Conservation (phyloP, 1,140 invertebrate species). For the Rhopalosiphum padi region DNA sequence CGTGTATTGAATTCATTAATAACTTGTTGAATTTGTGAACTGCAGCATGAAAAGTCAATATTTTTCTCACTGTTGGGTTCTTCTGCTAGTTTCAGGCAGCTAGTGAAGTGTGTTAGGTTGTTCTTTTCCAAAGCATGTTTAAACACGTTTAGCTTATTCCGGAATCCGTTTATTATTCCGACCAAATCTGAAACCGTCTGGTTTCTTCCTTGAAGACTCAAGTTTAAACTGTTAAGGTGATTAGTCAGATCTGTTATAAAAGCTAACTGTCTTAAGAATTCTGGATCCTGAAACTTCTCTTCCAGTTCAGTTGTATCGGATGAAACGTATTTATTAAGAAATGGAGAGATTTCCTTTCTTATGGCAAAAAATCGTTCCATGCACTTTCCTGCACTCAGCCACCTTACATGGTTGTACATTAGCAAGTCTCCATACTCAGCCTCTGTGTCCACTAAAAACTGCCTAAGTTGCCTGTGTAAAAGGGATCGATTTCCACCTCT, state of each 20-base stretch:
- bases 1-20: conserved; percentile 9
- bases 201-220: conserved; percentile 18
- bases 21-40: conserved; percentile 24
- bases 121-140: conserved; percentile 31
- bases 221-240: conserved; percentile 10
- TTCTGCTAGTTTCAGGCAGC: conserved; percentile 14
- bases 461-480: conserved; percentile 50
- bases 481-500: conserved; percentile 57
- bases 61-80: not conserved
- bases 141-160: conserved; percentile 30
- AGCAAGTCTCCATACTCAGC: conserved; percentile 54
- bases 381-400: conserved; percentile 49
- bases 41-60: conserved; percentile 23
- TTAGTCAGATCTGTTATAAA: not conserved
- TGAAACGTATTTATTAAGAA: conserved; percentile 50
- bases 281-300: conserved; percentile 44
- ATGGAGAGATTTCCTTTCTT: conserved; percentile 48
- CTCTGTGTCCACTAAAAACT: conserved; percentile 52
- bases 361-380: conserved; percentile 50
- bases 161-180: conserved; percentile 7
- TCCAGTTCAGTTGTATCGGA: conserved; percentile 51
- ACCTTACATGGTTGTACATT: conserved; percentile 58
- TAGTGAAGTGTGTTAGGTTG: conserved; percentile 16
- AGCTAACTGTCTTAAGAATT: not conserved
- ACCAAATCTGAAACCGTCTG: conserved; percentile 22